Conservation (phyloP, 2,797 vertebrate genomes). For the Loris lydekkerianus region DNA sequence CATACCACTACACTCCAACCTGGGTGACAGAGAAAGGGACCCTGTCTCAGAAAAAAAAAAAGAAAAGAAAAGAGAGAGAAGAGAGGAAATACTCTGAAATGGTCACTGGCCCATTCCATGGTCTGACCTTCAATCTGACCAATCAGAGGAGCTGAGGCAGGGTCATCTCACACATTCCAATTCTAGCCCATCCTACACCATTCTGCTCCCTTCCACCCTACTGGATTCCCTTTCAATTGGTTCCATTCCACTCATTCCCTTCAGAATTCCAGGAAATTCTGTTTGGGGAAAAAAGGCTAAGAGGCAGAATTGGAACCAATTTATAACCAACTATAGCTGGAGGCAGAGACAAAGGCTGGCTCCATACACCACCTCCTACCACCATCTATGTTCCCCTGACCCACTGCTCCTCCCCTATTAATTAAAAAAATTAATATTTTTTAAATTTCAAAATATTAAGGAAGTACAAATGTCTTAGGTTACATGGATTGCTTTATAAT, state of each 20-base stretch:
- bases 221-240: neutral
- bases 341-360: rapidly evolving
- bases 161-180: neutral
- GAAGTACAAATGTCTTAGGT: neutral
- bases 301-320: neutral
- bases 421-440: neutral
- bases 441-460: neutral
- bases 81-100: constrained; percentile 27
- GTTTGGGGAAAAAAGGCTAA: neutral
- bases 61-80: neutral
- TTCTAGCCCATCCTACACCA: neutral
- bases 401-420: neutral
- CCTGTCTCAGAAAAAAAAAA: no score
- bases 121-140: neutral
- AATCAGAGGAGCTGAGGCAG: neutral
- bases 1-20: no score
- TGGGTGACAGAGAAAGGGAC: no score
- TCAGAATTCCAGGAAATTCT: constrained; percentile 44
- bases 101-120: neutral
- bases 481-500: neutral
- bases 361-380: neutral
- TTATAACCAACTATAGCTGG: neutral
- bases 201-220: neutral
- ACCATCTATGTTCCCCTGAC: neutral
- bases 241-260: constrained; percentile 28